These are phyloP conservation scores for Nycticorax nycticorax DNA, from an alignment of 2,113 vertebrate species.

Conservation along the genomic window DNA sequence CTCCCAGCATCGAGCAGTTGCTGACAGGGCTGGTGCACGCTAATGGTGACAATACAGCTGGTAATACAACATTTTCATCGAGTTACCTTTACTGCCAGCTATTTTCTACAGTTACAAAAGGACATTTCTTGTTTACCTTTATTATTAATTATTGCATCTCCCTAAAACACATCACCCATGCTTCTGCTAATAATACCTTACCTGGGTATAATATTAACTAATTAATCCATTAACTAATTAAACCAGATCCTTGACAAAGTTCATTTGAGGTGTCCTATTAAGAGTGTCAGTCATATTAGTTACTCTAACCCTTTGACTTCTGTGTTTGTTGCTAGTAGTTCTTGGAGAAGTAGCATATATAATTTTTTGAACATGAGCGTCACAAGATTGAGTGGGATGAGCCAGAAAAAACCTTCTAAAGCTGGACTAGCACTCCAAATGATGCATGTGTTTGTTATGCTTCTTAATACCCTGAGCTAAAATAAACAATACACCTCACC, in stretches of 20 bases:
- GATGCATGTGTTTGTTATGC: not conserved
- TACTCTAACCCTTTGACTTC: not conserved
- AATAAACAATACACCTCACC: fast-evolving
- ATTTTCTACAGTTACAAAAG: not conserved
- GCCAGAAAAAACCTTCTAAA: not conserved
- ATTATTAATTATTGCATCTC: not conserved
- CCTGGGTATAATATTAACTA: not conserved
- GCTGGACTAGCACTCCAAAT: not conserved
- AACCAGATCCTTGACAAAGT: slow-evolving; percentile 32
- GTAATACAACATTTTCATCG: not conserved
- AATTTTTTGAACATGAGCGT: not conserved
- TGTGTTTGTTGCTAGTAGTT: not conserved
- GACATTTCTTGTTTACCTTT: not conserved
- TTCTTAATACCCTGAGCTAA: not conserved
- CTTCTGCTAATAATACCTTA: not conserved
- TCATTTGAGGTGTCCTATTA: slow-evolving; percentile 34
- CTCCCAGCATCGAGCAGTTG: slow-evolving; percentile 46
- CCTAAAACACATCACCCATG: not conserved
- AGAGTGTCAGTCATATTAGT: slow-evolving; percentile 33
- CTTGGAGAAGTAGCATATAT: not conserved
- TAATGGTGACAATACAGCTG: not conserved
- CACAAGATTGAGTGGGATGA: not conserved
- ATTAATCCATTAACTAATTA: slow-evolving; percentile 50
- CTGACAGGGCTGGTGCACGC: slow-evolving; percentile 1
- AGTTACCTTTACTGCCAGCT: slow-evolving; percentile 22